Base-by-base conservation (phyloP, 1,140 invertebrate species). In the Fopius arisanus region DNA sequence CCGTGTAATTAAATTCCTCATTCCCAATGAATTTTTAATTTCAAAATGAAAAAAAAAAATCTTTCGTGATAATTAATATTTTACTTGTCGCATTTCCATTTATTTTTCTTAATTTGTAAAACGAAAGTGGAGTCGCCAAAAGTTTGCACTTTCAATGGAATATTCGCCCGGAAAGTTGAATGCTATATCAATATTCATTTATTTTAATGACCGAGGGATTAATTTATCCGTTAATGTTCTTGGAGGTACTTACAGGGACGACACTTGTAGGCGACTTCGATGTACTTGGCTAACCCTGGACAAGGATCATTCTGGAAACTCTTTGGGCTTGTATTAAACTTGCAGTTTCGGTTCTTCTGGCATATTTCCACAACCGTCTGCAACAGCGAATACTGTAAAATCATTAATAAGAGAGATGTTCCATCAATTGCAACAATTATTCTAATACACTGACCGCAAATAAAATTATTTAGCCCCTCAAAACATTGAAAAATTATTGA, bases 181-280 rank as follows among this genome's bases (percentile, higher is more conserved):
- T 48, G 43, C 43, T 16, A 48, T 48, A 48, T 48, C 43, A 48
- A 48, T 48, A 48, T 19, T 48, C 43, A 48, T 48, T 48, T 48
- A 48, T 48, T 48, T 48, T 19, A 48, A 48, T 19, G 43, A 48
- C 10, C 16, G n/a, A 48, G 43, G 2, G 14, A 12, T n/a, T 72
- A 29, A 65, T 33, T 48, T 43, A 67, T 62, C 19, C 29, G 70
- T 73, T 70, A 48, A 14, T 54, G 62, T 26, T 21, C 4, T 14
- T 14, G 12, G 59, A 41, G 72, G 67, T 87, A 95, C 95, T 96
- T 90, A 98, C 96, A 96, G 84, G 96, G 96, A 87, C 95, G 91
- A 90, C 96, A 98, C 88, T 97, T 97, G 89, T 96, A 98, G 73
- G 95, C 94, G 26, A 97, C 93, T 88, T 97, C 95, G 78, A 97